Conservation (phyloP, 2,888 invertebrate species). For the Brenthis hecate region DNA sequence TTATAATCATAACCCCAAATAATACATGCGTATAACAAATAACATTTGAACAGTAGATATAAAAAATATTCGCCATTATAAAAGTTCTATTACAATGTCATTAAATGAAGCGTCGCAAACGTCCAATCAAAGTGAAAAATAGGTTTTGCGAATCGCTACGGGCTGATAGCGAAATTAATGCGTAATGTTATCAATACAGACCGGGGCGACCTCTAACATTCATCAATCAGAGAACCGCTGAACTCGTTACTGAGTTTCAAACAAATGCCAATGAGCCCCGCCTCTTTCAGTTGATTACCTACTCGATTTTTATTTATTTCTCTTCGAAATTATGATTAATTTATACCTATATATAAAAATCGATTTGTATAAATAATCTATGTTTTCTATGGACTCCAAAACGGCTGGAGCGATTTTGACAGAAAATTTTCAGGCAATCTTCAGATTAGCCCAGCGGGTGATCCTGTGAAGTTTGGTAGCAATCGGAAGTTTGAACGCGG, state of each 20-base stretch:
- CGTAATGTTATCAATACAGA: constrained; percentile 46
- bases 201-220: constrained; percentile 48
- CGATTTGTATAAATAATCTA: too few relatives aligned
- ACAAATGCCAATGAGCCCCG: constrained; percentile 64
- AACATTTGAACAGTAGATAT: neutral
- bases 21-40: neutral
- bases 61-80: neutral
- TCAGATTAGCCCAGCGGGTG: too few relatives aligned
- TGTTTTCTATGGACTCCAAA: too few relatives aligned
- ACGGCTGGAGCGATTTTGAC: too few relatives aligned
- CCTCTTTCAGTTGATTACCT: constrained; percentile 57
- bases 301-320: constrained; percentile 5
- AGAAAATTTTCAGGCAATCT: too few relatives aligned
- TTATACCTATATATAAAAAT: too few relatives aligned
- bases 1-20: neutral
- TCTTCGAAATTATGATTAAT: neutral
- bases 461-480: too few relatives aligned
- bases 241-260: constrained; percentile 76
- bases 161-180: constrained; percentile 46
- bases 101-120: constrained; percentile 31
- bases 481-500: too few relatives aligned
- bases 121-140: constrained; percentile 47
- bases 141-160: constrained; percentile 50
- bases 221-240: constrained; percentile 75
- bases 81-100: constrained; percentile 34